phyloP scores from a whole-genome alignment of 2,797 vertebrate genomes.

The Sardinella longiceps region DNA sequence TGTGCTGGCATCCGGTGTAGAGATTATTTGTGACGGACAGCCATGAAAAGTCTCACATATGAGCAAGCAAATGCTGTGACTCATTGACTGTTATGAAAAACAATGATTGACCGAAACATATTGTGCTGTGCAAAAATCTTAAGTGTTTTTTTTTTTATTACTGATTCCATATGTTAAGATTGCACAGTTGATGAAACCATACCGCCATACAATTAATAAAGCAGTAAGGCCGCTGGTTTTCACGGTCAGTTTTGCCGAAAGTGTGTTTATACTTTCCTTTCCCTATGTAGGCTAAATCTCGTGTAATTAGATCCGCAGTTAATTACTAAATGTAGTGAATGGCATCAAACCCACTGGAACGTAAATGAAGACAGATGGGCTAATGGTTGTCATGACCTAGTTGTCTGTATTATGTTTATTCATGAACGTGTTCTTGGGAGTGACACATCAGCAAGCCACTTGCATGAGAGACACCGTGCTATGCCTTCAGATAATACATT shows the following conservation, averaged over 20 bases:
- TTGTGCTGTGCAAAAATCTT: too few relatives aligned
- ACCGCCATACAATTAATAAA: background rate
- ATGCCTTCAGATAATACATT: background rate
- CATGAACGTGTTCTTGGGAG: constrained; percentile 45
- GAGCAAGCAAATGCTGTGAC: background rate
- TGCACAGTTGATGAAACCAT: background rate
- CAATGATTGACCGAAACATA: background rate
- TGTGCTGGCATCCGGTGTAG: background rate
- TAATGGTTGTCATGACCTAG: constrained; percentile 52
- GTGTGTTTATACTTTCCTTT: background rate
- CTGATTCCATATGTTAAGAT: background rate
- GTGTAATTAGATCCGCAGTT: constrained; percentile 47
- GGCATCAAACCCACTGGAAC: constrained; percentile 49
- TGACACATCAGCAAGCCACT: constrained; percentile 1
- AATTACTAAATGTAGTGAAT: constrained; percentile 47
- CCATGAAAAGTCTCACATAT: background rate
- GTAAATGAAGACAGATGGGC: constrained; percentile 58
- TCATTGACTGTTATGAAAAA: background rate
- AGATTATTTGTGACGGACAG: background rate
- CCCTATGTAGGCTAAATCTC: background rate
- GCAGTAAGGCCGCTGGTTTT: background rate
- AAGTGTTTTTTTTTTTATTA: background rate
- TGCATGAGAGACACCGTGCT: background rate
- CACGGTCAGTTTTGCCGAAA: background rate
- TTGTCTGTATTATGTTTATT: constrained; percentile 56